These are phyloP conservation scores for Acrocephalus scirpaceus DNA, from an alignment of 2,797 vertebrate genomes.

Conservation along the genomic window DNA sequence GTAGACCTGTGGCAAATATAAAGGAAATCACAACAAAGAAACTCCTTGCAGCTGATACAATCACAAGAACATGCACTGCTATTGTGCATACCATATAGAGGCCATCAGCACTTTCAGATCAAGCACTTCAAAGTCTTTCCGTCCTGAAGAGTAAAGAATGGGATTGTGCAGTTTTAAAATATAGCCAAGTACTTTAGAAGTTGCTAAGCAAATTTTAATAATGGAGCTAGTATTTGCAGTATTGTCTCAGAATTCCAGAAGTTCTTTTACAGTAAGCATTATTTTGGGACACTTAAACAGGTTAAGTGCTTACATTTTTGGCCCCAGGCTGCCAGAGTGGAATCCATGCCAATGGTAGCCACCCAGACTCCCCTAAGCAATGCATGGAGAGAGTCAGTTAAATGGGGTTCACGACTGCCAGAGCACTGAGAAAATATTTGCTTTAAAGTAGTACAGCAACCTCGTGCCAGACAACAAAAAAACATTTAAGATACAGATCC, in stretches of 20 bases:
- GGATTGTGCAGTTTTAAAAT: not conserved
- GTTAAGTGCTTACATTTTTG: conserved; percentile 54
- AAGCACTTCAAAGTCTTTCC: not conserved
- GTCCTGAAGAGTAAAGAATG: conserved; percentile 2
- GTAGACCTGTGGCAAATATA: not conserved
- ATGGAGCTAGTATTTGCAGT: not conserved
- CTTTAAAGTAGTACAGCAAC: conserved; percentile 13
- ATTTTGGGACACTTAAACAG: conserved; percentile 50
- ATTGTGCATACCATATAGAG: not conserved
- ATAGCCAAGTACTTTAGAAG: not conserved
- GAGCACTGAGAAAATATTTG: conserved; percentile 22
- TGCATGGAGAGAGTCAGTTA: conserved; percentile 50
- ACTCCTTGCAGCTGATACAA: not conserved
- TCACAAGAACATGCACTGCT: not conserved
- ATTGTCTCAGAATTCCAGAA: not conserved
- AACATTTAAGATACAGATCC: not conserved
- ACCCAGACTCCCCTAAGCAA: conserved; percentile 65
- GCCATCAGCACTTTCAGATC: not conserved
- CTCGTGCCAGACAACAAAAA: not conserved
- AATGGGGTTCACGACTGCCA: not conserved
- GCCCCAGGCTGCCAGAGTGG: conserved; percentile 53
- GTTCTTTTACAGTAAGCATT: conserved; percentile 16
- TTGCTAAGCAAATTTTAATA: not conserved
- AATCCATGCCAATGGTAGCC: conserved; percentile 60
- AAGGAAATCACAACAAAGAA: not conserved